Evolutionary conservation across 2,888 invertebrate genomes (phyloP).

Genomic region (Cataglyphis albicans): DNA sequence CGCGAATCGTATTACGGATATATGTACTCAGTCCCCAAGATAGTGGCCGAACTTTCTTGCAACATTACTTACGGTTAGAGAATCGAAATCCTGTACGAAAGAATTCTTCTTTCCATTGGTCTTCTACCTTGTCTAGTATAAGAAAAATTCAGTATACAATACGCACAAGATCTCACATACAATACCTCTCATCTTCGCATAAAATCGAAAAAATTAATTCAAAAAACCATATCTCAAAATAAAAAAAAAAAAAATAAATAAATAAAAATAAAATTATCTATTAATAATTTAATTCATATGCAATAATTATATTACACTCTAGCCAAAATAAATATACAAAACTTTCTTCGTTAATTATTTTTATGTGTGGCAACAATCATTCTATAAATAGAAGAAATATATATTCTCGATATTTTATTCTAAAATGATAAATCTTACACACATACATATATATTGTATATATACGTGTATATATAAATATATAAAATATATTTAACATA

Average conservation of each 20-base stretch:
- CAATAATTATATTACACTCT: conserved; percentile 10
- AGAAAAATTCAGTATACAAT: neutral
- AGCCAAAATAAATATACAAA: neutral
- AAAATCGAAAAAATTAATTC: neutral
- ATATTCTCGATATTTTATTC: neutral
- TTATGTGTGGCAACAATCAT: neutral
- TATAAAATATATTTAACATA: neutral
- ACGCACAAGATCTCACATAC: neutral
- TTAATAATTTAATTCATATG: neutral
- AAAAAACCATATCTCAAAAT: neutral
- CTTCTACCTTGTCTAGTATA: conserved; percentile 68
- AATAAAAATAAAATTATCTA: neutral
- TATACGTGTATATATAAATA: neutral
- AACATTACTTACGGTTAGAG: conserved; percentile 74
- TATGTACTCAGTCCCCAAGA: conserved; percentile 60
- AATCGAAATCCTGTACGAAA: conserved; percentile 66
- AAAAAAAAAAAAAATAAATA: neutral
- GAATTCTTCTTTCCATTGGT: conserved; percentile 71
- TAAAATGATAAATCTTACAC: neutral
- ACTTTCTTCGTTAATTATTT: neutral
- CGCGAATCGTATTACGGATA: conserved; percentile 53
- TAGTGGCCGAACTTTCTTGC: conserved; percentile 66
- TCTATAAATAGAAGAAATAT: neutral
- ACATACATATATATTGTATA: neutral
- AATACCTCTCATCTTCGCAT: neutral